A percentile compares a stretch with the other conserved stretches of the same genome.
These are phyloP conservation scores for Aphaenogaster floridana DNA, from an alignment of 1,140 invertebrate genomes.

Conservation along the genomic window DNA sequence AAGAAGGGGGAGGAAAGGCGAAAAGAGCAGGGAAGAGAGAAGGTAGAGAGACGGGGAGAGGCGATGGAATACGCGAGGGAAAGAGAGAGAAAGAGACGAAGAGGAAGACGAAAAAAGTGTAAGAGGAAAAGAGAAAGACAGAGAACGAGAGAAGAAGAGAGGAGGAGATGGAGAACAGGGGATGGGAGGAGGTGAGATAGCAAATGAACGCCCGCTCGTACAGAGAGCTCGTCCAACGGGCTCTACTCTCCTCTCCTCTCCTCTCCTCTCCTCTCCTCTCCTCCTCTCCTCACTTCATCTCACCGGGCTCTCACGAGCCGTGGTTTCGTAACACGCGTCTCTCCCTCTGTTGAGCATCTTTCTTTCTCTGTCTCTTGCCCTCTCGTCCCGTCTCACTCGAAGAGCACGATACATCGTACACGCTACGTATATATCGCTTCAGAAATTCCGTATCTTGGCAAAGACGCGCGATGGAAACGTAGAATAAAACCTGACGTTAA, in stretches of 20 bases:
- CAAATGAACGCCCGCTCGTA: conserved; percentile 72
- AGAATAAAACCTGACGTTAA: conserved; percentile 59
- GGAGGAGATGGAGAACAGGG: conserved; percentile 15
- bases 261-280: conserved; percentile 55
- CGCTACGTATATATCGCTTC: conserved; percentile 39
- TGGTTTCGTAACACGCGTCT: conserved; percentile 81
- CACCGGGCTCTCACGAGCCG: conserved; percentile 66
- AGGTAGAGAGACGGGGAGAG: background rate
- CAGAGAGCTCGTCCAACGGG: conserved; percentile 80
- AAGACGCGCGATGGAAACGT: conserved; percentile 47
- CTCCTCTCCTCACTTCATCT: conserved; percentile 53
- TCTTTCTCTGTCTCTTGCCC: conserved; percentile 31
- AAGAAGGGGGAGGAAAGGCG: conserved; percentile 37
- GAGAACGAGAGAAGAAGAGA: conserved; percentile 33
- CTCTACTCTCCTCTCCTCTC: conserved; percentile 68
- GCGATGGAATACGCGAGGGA: conserved; percentile 16
- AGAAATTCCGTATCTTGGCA: conserved; percentile 55
- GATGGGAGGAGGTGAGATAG: conserved; percentile 60
- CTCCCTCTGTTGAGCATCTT: conserved; percentile 59
- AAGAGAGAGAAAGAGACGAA: conserved; percentile 39
- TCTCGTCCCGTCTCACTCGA: conserved; percentile 22
- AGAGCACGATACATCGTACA: conserved; percentile 48
- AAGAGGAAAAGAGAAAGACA: conserved; percentile 28
- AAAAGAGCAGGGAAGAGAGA: conserved; percentile 35
- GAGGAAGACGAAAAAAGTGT: conserved; percentile 47